A percentile compares a stretch with the other conserved stretches of the same genome.
These are phyloP conservation scores for Turdus rufiventris DNA, from an alignment of 2,113 vertebrate genomes.

Conservation along the genomic window DNA sequence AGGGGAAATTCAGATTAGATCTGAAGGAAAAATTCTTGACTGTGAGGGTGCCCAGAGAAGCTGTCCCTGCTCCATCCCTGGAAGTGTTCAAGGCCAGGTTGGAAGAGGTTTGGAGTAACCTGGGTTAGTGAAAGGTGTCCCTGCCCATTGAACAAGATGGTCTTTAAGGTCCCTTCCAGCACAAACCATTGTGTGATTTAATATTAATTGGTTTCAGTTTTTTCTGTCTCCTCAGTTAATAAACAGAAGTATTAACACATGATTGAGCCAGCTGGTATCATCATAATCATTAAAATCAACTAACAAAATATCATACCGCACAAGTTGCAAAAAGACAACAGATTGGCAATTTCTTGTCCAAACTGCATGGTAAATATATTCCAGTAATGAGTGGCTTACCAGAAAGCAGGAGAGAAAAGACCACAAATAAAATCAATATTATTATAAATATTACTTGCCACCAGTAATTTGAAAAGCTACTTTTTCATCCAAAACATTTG, in stretches of 20 bases:
- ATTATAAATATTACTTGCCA: conserved; percentile 45
- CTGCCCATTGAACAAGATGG: neutral
- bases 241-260: neutral
- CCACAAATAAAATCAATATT: conserved; percentile 52
- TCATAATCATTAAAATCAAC: neutral
- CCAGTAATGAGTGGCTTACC: conserved; percentile 3
- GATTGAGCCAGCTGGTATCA: neutral
- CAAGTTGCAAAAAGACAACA: neutral
- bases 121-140: neutral
- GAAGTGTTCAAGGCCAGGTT: neutral
- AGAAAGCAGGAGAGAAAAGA: conserved; percentile 28
- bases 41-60: neutral
- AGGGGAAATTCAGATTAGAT: neutral
- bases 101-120: neutral
- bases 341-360: conserved; percentile 9
- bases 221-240: neutral
- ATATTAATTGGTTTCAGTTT: neutral
- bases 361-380: neutral
- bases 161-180: neutral
- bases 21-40: neutral
- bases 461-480: conserved; percentile 9
- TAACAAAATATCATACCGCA: neutral
- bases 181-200: neutral
- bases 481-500: conserved; percentile 32
- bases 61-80: neutral